phyloP scores from a whole-genome alignment of 2,888 invertebrate species.

The Euproctis similis region DNA sequence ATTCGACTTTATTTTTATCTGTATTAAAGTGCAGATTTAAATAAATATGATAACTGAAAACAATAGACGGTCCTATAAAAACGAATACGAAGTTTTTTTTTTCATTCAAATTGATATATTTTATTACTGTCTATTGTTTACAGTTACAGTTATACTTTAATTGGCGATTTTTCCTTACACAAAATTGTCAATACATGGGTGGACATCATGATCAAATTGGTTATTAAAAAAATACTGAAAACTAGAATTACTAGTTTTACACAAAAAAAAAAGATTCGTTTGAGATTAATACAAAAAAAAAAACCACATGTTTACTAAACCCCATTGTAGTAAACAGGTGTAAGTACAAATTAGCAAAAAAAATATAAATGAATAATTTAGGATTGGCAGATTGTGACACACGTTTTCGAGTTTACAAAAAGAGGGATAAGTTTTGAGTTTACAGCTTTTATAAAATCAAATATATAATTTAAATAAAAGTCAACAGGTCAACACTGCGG shows the following conservation, averaged over 20 bases:
- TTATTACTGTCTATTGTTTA: constrained; percentile 14
- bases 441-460: constrained; percentile 47
- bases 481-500: constrained; percentile 67
- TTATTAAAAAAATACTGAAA: constrained; percentile 17
- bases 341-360: constrained; percentile 16
- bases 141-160: constrained; percentile 9
- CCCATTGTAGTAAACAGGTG: constrained; percentile 22
- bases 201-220: constrained; percentile 32
- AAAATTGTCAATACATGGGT: constrained; percentile 25
- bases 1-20: constrained; percentile 13
- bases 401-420: constrained; percentile 34
- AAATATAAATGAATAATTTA: constrained; percentile 19
- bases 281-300: constrained; percentile 4
- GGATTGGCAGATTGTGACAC: constrained; percentile 45
- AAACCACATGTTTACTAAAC: constrained; percentile 14
- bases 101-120: neutral
- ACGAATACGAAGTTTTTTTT: neutral
- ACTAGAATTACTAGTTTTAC: no score
- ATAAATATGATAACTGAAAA: constrained; percentile 20
- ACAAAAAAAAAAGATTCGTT: no score
- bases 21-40: constrained; percentile 11
- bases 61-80: constrained; percentile 9
- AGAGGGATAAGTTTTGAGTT: constrained; percentile 73
- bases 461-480: constrained; percentile 47
- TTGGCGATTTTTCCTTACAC: constrained; percentile 1